Percentiles rank a stretch among this genome's conserved stretches.
These are phyloP conservation scores for Psilanteris sp. DNA, from an alignment of 1,140 invertebrate species.

Conservation along the genomic window DNA sequence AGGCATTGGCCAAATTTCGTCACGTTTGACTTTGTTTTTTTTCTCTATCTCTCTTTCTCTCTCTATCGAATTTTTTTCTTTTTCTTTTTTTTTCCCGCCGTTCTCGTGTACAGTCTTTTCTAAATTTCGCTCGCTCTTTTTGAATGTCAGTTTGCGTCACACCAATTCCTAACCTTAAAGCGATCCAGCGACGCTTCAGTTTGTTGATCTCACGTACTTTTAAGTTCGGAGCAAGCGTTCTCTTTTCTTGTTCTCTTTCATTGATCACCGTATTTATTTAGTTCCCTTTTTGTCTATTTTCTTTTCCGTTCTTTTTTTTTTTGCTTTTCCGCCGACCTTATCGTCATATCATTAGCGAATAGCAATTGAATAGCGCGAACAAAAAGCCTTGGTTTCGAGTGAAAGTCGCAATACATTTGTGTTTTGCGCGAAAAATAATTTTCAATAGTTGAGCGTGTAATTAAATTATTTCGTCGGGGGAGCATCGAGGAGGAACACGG, in stretches of 20 bases:
- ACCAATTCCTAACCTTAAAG: constrained; percentile 22
- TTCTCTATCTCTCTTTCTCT: not conserved
- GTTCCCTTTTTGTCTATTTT: not conserved
- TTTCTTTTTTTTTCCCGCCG: not conserved
- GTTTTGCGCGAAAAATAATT: constrained; percentile 57
- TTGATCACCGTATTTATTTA: too few species aligned
- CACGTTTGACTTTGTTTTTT: not conserved
- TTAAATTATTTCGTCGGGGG: constrained; percentile 62
- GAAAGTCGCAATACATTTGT: constrained; percentile 57
- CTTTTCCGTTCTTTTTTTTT: not conserved
- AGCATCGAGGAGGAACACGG: constrained; percentile 49
- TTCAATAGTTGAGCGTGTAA: constrained; percentile 62
- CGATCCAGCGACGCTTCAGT: not conserved
- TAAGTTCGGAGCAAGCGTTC: constrained; percentile 1
- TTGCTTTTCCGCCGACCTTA: not conserved
- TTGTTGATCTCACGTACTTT: constrained; percentile 31
- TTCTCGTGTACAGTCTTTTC: not conserved
- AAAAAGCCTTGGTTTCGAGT: constrained; percentile 33
- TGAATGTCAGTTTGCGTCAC: constrained; percentile 9
- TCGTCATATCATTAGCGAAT: constrained; percentile 14
- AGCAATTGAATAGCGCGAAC: constrained; percentile 8
- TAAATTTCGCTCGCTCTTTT: constrained; percentile 2
- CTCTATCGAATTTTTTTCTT: not conserved
- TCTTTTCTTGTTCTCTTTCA: not conserved
- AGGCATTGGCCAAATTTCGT: constrained; percentile 40